Conservation (phyloP, 1,140 invertebrate genomes). For the Callitettix versicolor region DNA sequence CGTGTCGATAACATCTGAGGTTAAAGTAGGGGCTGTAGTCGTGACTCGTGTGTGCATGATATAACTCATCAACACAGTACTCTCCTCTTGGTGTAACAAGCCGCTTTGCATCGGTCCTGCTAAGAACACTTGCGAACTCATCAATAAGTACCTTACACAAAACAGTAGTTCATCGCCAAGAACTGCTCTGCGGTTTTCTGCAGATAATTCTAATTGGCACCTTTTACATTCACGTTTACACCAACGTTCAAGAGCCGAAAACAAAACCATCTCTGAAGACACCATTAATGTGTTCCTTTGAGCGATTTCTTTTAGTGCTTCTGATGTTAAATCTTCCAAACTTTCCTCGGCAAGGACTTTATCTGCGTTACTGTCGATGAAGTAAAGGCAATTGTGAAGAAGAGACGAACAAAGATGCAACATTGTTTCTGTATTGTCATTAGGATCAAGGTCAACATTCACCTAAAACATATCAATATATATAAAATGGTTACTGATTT, state of each 20-base stretch:
- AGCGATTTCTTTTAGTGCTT: constrained; percentile 46
- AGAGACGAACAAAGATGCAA: constrained; percentile 43
- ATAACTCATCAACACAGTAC: constrained; percentile 24
- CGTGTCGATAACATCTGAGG: constrained; percentile 9
- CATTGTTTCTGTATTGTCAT: constrained; percentile 34
- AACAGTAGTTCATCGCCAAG: constrained; percentile 49
- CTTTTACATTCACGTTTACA: constrained; percentile 52
- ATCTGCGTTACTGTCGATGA: constrained; percentile 45
- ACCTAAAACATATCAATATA: constrained; percentile 36
- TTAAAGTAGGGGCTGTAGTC: constrained; percentile 11
- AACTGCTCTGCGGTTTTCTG: constrained; percentile 46
- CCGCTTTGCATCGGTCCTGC: constrained; percentile 34
- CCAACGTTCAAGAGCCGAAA: constrained; percentile 52
- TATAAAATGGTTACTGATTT: too few relatives aligned
- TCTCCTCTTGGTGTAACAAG: constrained; percentile 33
- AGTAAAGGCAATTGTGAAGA: constrained; percentile 34
- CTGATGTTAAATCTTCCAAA: constrained; percentile 50
- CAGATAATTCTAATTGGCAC: constrained; percentile 45
- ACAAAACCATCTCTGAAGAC: constrained; percentile 42
- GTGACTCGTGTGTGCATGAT: constrained; percentile 15
- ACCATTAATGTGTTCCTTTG: constrained; percentile 46
- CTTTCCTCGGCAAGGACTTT: constrained; percentile 48
- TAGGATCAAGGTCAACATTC: constrained; percentile 27
- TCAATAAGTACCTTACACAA: constrained; percentile 50
- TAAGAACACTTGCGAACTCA: constrained; percentile 48